phyloP scores from a whole-genome alignment of 2,888 invertebrate species.

The Ctenicera cuprea region DNA sequence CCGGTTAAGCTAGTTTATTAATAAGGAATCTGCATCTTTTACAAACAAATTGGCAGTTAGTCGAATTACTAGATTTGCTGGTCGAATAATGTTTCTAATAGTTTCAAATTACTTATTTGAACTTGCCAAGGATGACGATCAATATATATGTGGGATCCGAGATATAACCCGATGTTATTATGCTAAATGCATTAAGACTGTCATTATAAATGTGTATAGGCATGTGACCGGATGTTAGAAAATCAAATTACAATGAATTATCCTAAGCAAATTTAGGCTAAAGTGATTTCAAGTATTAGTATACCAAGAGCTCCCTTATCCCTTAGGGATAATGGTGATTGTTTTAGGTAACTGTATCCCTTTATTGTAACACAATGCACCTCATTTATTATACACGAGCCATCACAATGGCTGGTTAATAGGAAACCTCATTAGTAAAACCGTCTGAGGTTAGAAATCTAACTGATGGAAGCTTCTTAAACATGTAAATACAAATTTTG shows the following conservation, averaged over 20 bases:
- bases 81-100: too few relatives aligned
- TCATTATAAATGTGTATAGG: slow-evolving; percentile 4
- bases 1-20: too few relatives aligned
- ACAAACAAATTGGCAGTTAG: too few relatives aligned
- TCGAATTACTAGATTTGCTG: too few relatives aligned
- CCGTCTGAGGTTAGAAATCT: slow-evolving; percentile 36
- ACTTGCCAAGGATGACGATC: too few relatives aligned
- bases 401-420: slow-evolving; percentile 49
- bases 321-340: slow-evolving; percentile 50
- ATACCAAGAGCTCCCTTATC: slow-evolving; percentile 38
- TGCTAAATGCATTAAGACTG: neutral
- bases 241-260: slow-evolving; percentile 35
- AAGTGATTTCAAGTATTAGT: slow-evolving; percentile 44
- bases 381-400: slow-evolving; percentile 50
- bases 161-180: neutral
- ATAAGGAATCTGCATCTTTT: too few relatives aligned
- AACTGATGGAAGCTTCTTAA: slow-evolving; percentile 20
- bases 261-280: slow-evolving; percentile 37
- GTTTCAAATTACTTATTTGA: too few relatives aligned
- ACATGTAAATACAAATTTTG: neutral
- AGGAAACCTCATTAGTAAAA: slow-evolving; percentile 47
- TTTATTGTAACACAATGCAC: slow-evolving; percentile 51
- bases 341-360: slow-evolving; percentile 50
- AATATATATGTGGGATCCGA: neutral
- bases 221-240: neutral